Evolutionary conservation across 2,797 vertebrate genomes (phyloP), one percentile per base, ranked within the genome.

Genomic region (Ctenosaura bakeri): DNA sequence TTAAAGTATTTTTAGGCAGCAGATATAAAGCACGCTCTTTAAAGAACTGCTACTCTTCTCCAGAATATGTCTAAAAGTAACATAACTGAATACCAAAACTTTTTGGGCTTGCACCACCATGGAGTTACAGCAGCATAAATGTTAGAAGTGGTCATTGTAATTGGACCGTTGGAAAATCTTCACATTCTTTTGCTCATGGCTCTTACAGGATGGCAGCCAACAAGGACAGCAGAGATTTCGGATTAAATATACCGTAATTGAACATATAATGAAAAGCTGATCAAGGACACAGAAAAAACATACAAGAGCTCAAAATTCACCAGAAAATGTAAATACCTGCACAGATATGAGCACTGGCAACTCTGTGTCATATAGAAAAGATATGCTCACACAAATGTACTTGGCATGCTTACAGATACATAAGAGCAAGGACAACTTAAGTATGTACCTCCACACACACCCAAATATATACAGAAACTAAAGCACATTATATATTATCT

Each of bases 391-490:
- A 62, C 26, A 10, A 83, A 74, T 73, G 64, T 0, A 14, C 64
- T 46, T 69, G 0, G 4, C 18, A 69, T 35, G 29, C 35, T 74
- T 91, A 38, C 86, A 95, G 82, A 93, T 73, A 78, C 77, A 38
- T 85, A 85, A 24, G 89, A 69, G 50, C 86, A 90, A 83, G 84
- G 78, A 46, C 35, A 86, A 88, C 86, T 91, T 32, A 90, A 86
- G 79, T 81, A 81, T 50, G 24, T 83, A 71, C 88, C 4, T 88
- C 88, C 90, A 54, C 93, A 91, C 93, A 35, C 7, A 92, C 83
- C 92, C 91, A 93, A 94, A 88, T 95, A 97, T 74, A 92, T 95
- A 97, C 94, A 97, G 26, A 90, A 97, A 80, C 62, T 69, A n/a
- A 88, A 95, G 96, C 95, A 88, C 46, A 83, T 83, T 90, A 94